Percentiles rank a stretch among this genome's conserved stretches.
phyloP scores from a whole-genome alignment of 2,888 invertebrate genomes.

The Camptogramma bilineatum region DNA sequence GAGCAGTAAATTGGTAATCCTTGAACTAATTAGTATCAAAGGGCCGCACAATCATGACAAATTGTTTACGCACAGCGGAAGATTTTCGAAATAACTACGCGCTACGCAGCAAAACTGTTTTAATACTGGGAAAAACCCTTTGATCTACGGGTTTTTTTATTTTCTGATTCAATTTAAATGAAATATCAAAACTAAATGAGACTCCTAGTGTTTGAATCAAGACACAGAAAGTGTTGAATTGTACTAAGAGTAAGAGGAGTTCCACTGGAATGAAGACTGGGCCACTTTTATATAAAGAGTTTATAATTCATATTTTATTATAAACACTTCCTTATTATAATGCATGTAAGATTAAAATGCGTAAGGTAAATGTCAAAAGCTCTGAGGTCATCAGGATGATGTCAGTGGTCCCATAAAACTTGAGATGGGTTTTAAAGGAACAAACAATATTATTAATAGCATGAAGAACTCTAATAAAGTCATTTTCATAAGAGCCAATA shows the following conservation, averaged over 20 bases:
- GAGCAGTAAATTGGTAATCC: not conserved
- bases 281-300: conserved; percentile 1
- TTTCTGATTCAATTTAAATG: not conserved
- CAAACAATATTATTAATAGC: conserved; percentile 10
- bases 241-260: not conserved
- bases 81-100: conserved; percentile 8
- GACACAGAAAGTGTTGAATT: not conserved
- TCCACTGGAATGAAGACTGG: conserved; percentile 2
- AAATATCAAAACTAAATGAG: not conserved
- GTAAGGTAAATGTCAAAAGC: conserved; percentile 36
- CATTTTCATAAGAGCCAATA: not conserved
- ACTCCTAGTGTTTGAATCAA: not conserved
- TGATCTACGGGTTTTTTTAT: conserved; percentile 4
- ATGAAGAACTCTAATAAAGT: conserved; percentile 6
- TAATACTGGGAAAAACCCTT: conserved; percentile 10
- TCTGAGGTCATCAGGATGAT: conserved; percentile 48
- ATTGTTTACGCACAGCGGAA: conserved; percentile 4
- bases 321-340: conserved; percentile 17
- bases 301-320: not conserved
- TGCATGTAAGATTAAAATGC: conserved; percentile 43
- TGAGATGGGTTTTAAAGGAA: conserved; percentile 20
- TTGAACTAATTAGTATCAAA: not conserved
- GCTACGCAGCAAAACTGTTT: conserved; percentile 9
- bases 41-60: not conserved
- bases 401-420: conserved; percentile 41